Conservation (phyloP, 1,140 invertebrate species). For the Ceratina australensis region DNA sequence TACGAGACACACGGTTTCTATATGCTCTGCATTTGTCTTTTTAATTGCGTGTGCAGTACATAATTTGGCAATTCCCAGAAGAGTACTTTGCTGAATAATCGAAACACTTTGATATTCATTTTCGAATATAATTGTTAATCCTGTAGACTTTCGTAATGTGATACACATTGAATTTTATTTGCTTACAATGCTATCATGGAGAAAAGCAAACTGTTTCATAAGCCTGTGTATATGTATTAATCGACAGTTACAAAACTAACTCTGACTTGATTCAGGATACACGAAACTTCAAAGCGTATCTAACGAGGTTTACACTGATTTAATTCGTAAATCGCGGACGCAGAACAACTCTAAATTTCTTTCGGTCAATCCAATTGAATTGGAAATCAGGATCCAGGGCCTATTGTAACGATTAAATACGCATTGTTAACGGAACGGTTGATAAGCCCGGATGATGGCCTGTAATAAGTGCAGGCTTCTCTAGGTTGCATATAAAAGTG, state of each 20-base stretch:
- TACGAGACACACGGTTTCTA: no score
- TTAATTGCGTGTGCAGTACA: no score
- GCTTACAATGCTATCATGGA: no score
- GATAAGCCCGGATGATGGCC: no score
- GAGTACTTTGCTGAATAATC: not conserved
- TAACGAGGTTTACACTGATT: conserved; percentile 49
- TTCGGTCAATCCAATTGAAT: not conserved
- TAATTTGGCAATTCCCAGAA: not conserved
- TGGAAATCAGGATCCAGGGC: not conserved
- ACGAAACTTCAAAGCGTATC: conserved; percentile 53
- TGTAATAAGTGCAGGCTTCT: no score
- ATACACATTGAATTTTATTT: not conserved
- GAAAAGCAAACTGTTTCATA: no score
- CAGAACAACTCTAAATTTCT: conserved; percentile 42
- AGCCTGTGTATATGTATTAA: conserved; percentile 29
- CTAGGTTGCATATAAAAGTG: not conserved
- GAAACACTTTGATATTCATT: not conserved
- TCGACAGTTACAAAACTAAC: conserved; percentile 34
- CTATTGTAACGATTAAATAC: no score
- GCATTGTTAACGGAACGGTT: no score
- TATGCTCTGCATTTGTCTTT: not conserved
- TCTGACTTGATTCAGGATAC: conserved; percentile 45
- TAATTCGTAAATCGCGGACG: conserved; percentile 23
- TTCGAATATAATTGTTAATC: not conserved
- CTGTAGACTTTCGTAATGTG: not conserved